Evolutionary conservation across 2,888 invertebrate genomes (phyloP), one percentile per base, ranked within the genome.

Genomic region (Galerucella pusilla): DNA sequence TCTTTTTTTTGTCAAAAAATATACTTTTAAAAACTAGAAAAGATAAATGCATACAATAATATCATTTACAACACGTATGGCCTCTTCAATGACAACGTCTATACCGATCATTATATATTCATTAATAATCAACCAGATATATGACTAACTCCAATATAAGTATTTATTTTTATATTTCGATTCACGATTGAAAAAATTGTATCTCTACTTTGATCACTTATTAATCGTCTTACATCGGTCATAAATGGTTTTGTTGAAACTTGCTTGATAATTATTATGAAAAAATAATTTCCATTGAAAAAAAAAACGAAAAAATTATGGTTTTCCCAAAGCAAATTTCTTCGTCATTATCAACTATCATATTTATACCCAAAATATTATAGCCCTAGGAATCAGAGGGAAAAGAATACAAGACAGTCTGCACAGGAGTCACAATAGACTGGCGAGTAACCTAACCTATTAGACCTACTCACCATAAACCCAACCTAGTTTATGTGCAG

Each of bases 1-100:
- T 82, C 82, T 82, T 79, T 81, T 84, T 82, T 82, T 84, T 84
- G 85, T 85, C 85, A 84, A 87, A 86, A 86, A 87, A 86, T 86
- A 87, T 87, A 87, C 82, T 84, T 85, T 83, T 82, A 85, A 85
- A 57, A 83, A 84, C 85, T 85, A 84, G 85, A 83, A 83, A 84
- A 84, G 84, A 82, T 84, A 83, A 84, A 83, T 83, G 82, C 83
- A 82, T 82, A 83, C 83, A 82, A 79, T 81, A 77, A 82, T 81
- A 78, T 79, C 79, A 81, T 82, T 79, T 81, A 81, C 79, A 82
- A 80, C 75, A 79, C 73, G 80, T 80, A 81, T 79, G 81, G 81
- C 80, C 79, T 78, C 79, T 80, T 49, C 63, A 52, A 72, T 65
- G 78, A 75, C 78, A 74, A 79, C 72, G 73, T 77, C 77, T 74